These are phyloP conservation scores for Rhamphomyia laevipes DNA, from an alignment of 2,888 invertebrate genomes.

Conservation along the genomic window DNA sequence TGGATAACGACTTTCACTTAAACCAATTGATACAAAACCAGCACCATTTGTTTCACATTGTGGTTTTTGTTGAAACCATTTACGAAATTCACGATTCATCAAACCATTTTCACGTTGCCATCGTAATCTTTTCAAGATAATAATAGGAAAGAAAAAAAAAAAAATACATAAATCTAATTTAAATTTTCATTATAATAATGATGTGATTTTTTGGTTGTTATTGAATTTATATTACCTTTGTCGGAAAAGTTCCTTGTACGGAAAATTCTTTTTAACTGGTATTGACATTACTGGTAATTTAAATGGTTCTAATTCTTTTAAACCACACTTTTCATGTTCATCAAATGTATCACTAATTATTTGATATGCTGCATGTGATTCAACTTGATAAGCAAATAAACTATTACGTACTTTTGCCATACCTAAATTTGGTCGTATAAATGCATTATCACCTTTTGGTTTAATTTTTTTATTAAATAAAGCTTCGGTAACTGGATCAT, in stretches of 20 bases:
- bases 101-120: conserved; percentile 50
- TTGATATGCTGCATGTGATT: conserved; percentile 46
- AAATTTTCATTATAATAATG: not conserved
- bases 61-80: conserved; percentile 45
- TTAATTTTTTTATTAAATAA: conserved; percentile 45
- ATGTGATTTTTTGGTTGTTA: too few relatives aligned
- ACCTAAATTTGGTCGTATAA: conserved; percentile 42
- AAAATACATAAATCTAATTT: not conserved
- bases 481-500: conserved; percentile 40
- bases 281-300: conserved; percentile 44
- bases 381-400: conserved; percentile 49
- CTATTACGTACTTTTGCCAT: conserved; percentile 43
- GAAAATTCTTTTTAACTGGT: conserved; percentile 44
- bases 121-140: conserved; percentile 43
- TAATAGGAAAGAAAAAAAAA: too few relatives aligned
- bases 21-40: conserved; percentile 45
- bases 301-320: conserved; percentile 47
- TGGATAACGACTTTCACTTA: conserved; percentile 43
- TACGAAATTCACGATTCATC: conserved; percentile 39
- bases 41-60: conserved; percentile 40
- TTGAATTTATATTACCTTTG: conserved; percentile 29
- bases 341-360: conserved; percentile 48
- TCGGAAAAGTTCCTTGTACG: conserved; percentile 45
- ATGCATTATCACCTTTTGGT: conserved; percentile 43
- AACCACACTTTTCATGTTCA: conserved; percentile 50